Evolutionary conservation across 2,888 invertebrate species (phyloP).

Genomic region (Nomada goodeniana): DNA sequence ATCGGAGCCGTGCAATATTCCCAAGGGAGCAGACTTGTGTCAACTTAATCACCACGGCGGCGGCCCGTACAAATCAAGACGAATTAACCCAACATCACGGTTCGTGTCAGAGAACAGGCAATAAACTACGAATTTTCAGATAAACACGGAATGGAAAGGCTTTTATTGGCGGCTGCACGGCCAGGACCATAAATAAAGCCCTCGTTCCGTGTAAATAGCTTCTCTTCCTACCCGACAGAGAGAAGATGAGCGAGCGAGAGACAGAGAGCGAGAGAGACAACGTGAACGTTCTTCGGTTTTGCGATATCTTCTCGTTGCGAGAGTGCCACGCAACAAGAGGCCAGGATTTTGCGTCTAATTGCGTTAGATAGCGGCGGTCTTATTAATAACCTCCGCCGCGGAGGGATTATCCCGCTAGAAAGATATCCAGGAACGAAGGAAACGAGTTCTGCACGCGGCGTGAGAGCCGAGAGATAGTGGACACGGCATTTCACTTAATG

Average conservation of each 20-base stretch:
- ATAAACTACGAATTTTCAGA: conserved; percentile 58
- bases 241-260: conserved; percentile 41
- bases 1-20: not conserved
- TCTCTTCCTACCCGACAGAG: conserved; percentile 13
- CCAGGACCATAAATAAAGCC: conserved; percentile 51
- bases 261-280: conserved; percentile 49
- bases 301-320: conserved; percentile 70
- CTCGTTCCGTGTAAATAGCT: conserved; percentile 56
- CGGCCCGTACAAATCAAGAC: conserved; percentile 44
- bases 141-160: conserved; percentile 48
- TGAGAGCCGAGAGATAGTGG: conserved; percentile 80
- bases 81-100: conserved; percentile 31
- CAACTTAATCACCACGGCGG: conserved; percentile 28
- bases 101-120: conserved; percentile 22
- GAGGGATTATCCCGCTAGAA: conserved; percentile 73
- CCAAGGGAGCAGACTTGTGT: not conserved
- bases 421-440: conserved; percentile 72
- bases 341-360: conserved; percentile 80
- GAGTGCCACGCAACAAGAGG: conserved; percentile 62
- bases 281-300: conserved; percentile 29
- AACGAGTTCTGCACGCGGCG: conserved; percentile 72
- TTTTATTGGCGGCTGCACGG: conserved; percentile 42
- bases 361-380: conserved; percentile 83
- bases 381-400: conserved; percentile 82
- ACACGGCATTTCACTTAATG: conserved; percentile 85